Base-by-base conservation (phyloP, 2,113 vertebrate genomes). In the Forbesichthys agassizii region DNA sequence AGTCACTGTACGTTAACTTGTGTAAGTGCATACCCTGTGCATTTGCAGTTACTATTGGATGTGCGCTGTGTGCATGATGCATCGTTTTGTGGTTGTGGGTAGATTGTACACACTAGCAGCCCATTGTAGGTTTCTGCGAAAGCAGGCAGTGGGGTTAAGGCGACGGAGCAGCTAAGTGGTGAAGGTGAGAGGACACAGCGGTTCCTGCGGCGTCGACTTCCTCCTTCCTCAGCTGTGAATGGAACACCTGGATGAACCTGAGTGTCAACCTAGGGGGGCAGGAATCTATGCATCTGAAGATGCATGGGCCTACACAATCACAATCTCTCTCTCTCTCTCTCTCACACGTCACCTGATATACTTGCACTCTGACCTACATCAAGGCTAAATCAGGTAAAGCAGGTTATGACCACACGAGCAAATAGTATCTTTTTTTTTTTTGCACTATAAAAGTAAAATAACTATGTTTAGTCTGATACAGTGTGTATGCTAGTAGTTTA, bases 111-210 rank as follows among this genome's bases (percentile, higher is more conserved):
- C 62, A 59, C 27, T 10, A 11, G 33, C 1, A 18, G 61, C 75
- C 69, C 14, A 63, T 73, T 49, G 47, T 77, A 58, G 58, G 77
- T 74, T 91, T 90, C 88, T 9, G 76, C 81, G 86, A 90, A 89
- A 90, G 86, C 77, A 78, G 61, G 81, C 71, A 82, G 55, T 61
- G 20, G 33, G 67, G 74, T 63, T 7, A 73, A 81, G 72, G 75
- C 33, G 27, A 70, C 42, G 57, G 52, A 54, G 65, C 61, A 65
- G 73, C 70, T 78, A 84, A 82, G 88, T 83, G 86, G 88, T 80
- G 42, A 81, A 84, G 82, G 86, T 81, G 84, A 81, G 54, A 69
- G 73, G 74, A 74, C 47, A 18, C 46, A 68, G 71, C 69, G 88
- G 86, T 82, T 87, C 73, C 69, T 88, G 86, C 75, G 86, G 88